Conservation (phyloP, 2,113 vertebrate species). For the Lynx canadensis region DNA sequence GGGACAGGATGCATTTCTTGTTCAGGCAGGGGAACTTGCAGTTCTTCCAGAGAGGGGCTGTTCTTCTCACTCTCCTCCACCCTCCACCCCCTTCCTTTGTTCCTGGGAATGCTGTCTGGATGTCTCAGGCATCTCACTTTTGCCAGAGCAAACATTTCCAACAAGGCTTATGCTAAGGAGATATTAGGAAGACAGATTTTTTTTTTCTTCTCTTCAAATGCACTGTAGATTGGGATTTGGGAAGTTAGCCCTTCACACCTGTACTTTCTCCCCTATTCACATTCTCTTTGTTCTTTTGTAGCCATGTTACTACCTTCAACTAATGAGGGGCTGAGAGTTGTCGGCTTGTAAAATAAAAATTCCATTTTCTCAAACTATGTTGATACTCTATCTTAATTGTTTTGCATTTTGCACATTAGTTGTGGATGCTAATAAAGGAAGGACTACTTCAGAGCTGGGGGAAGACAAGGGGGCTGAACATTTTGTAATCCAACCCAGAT, state of each 20-base stretch:
- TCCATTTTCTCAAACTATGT: constrained; percentile 59
- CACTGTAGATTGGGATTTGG: constrained; percentile 70
- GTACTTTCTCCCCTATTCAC: constrained; percentile 75
- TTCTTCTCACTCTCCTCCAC: constrained; percentile 39
- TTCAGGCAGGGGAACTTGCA: constrained; percentile 58
- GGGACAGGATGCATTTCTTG: constrained; percentile 45
- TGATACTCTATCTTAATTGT: constrained; percentile 67
- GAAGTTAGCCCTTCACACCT: constrained; percentile 81
- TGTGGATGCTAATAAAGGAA: constrained; percentile 74
- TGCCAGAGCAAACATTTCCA: constrained; percentile 73
- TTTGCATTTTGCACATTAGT: constrained; percentile 63
- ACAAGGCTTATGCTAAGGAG: constrained; percentile 70
- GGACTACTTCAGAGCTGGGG: constrained; percentile 32
- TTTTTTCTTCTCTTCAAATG: not conserved
- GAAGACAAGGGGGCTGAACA: not conserved
- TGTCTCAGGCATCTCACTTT: constrained; percentile 55
- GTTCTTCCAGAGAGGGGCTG: constrained; percentile 60
- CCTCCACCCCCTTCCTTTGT: constrained; percentile 57
- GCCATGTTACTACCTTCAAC: constrained; percentile 71
- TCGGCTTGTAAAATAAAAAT: constrained; percentile 76
- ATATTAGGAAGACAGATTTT: constrained; percentile 29
- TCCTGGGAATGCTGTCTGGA: constrained; percentile 66
- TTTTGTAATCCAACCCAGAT: constrained; percentile 8
- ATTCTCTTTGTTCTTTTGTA: constrained; percentile 78
- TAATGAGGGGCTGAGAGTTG: constrained; percentile 70